phyloP scores from a whole-genome alignment of 1,140 invertebrate genomes.

The Drosophila arizonae region DNA sequence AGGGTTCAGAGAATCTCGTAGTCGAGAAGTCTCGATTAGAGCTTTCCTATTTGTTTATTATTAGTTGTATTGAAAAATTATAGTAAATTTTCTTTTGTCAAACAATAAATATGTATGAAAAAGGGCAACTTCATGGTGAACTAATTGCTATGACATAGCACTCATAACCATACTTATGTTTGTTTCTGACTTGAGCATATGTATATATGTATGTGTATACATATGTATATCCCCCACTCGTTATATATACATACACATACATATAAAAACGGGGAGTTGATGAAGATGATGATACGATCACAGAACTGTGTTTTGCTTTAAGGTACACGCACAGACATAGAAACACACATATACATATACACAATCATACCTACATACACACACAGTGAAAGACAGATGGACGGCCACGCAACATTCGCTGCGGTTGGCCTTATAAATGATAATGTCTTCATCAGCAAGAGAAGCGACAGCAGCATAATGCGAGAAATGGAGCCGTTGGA shows the following conservation, averaged over 20 bases:
- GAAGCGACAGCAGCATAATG: conserved; percentile 36
- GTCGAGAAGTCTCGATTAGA: no score
- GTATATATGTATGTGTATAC: no score
- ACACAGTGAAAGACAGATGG: not conserved
- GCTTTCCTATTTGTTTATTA: no score
- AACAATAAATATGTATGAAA: no score
- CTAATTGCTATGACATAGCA: no score
- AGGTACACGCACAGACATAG: conserved; percentile 7
- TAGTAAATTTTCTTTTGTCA: no score
- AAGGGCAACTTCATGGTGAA: no score
- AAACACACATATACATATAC: not conserved
- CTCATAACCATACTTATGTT: no score
- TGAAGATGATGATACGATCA: conserved; percentile 30
- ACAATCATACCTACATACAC: not conserved
- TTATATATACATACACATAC: not conserved
- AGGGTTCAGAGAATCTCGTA: no score
- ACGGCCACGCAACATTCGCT: conserved; percentile 41
- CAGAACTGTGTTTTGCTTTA: conserved; percentile 10
- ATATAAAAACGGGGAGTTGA: conserved; percentile 18
- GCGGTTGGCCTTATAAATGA: conserved; percentile 53
- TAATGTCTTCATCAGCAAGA: conserved; percentile 54
- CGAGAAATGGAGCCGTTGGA: conserved; percentile 16
- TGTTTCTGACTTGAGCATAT: no score
- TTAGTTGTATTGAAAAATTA: no score
- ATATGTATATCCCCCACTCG: not conserved